Evolutionary conservation across 37 sponge, comb jelly and placozoan species (phyloP).

Genomic region (Mnemiopsis leidyi): DNA sequence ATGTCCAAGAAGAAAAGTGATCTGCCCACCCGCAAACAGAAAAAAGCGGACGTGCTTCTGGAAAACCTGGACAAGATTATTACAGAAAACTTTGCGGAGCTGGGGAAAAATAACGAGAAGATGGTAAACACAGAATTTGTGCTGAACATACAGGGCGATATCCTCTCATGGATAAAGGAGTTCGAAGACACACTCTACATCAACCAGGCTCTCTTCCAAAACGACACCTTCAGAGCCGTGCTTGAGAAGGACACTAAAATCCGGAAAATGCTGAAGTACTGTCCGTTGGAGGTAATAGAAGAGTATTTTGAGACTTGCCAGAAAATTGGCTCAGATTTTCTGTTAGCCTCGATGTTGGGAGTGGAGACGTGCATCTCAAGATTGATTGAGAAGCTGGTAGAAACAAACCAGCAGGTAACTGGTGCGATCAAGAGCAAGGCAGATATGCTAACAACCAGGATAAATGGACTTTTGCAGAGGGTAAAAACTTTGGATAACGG

Average conservation of each 20-base stretch:
- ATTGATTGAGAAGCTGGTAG: neutral
- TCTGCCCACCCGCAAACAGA: neutral
- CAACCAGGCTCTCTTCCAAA: neutral
- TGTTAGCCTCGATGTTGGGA: neutral
- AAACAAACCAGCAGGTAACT: neutral
- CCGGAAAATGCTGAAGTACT: neutral
- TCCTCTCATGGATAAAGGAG: constrained; percentile 7
- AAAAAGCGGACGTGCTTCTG: neutral
- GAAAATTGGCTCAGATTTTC: neutral
- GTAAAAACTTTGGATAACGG: neutral
- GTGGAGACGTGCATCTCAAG: constrained; percentile 32
- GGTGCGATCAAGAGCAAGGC: neutral
- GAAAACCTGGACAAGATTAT: neutral
- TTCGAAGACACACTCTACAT: neutral
- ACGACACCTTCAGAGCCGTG: neutral
- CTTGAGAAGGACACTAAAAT: neutral
- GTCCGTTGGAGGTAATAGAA: neutral
- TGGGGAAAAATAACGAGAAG: neutral
- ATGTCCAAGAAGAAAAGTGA: neutral
- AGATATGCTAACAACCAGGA: neutral
- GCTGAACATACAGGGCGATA: constrained; percentile 8
- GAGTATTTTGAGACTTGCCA: constrained; percentile 9
- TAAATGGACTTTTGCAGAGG: neutral
- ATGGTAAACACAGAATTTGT: neutral
- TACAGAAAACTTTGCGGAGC: neutral